A percentile compares a stretch with the other conserved stretches of the same genome.
Evolutionary conservation across 2,888 invertebrate genomes (phyloP).

Genomic region (Drosophila stalkeri): DNA sequence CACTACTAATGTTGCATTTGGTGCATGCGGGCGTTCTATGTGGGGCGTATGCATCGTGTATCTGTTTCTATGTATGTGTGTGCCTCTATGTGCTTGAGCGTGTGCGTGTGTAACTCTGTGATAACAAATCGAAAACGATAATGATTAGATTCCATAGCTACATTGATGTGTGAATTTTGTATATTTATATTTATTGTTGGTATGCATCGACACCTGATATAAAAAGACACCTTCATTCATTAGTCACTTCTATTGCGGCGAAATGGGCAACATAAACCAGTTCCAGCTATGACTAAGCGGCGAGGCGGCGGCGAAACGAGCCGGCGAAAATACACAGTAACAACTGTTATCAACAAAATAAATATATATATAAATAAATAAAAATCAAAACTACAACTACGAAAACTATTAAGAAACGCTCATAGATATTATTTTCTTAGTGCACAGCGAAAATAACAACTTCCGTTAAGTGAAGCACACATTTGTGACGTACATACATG

Average conservation of each 20-base stretch:
- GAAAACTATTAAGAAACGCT: slow-evolving; percentile 16
- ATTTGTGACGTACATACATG: slow-evolving; percentile 21
- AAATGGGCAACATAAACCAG: slow-evolving; percentile 55
- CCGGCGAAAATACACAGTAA: slow-evolving; percentile 41
- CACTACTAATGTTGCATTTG: slow-evolving; percentile 28
- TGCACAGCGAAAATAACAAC: slow-evolving; percentile 23
- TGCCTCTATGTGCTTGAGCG: slow-evolving; percentile 4
- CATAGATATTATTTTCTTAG: slow-evolving; percentile 16
- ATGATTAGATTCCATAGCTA: slow-evolving; percentile 70
- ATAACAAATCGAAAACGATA: slow-evolving; percentile 56
- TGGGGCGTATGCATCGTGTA: slow-evolving; percentile 44
- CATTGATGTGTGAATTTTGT: slow-evolving; percentile 17
- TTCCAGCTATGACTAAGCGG: slow-evolving; percentile 58
- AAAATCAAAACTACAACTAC: slow-evolving; percentile 20
- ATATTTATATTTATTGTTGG: slow-evolving; percentile 14
- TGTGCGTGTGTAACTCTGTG: slow-evolving; percentile 40
- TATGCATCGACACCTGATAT: slow-evolving; percentile 36
- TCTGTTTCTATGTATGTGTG: slow-evolving; percentile 12
- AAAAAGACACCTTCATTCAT: slow-evolving; percentile 37
- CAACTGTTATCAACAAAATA: slow-evolving; percentile 45
- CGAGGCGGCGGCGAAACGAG: slow-evolving; percentile 18
- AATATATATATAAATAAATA: slow-evolving; percentile 5
- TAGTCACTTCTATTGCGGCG: slow-evolving; percentile 46
- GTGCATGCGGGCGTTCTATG: slow-evolving; percentile 45
- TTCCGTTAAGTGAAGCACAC: slow-evolving; percentile 35